Conservation (phyloP, 2,888 invertebrate genomes). For the Ochropleura leucogaster region DNA sequence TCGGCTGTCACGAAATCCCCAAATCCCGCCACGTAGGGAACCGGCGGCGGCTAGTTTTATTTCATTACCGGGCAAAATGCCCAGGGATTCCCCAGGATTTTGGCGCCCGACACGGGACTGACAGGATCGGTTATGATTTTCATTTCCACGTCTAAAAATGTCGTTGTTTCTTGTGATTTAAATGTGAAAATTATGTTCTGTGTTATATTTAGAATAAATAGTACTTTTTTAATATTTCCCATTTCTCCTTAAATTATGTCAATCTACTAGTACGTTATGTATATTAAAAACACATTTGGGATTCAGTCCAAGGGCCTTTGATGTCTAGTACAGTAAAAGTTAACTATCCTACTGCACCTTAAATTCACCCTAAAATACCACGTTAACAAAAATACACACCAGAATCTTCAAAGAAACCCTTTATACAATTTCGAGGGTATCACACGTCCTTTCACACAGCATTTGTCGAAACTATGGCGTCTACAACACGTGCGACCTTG, state of each 20-base stretch:
- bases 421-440: conserved; percentile 40
- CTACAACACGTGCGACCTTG: conserved; percentile 58
- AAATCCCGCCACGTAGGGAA: conserved; percentile 73
- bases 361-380: conserved; percentile 16
- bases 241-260: neutral
- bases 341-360: neutral
- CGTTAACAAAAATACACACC: conserved; percentile 11
- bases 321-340: neutral
- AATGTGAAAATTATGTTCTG: conserved; percentile 32
- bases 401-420: conserved; percentile 43
- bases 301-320: neutral
- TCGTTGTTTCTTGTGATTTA: conserved; percentile 45
- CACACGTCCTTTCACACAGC: conserved; percentile 53
- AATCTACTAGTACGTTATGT: neutral
- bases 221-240: neutral
- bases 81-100: conserved; percentile 69
- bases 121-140: conserved; percentile 68
- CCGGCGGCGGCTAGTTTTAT: conserved; percentile 75
- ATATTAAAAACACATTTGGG: neutral
- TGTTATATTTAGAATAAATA: neutral
- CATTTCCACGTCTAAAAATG: conserved; percentile 58
- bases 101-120: conserved; percentile 68
- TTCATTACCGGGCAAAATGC: conserved; percentile 74
- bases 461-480: conserved; percentile 67
- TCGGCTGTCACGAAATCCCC: conserved; percentile 72